A percentile compares a stretch with the other conserved stretches of the same genome.
These are phyloP conservation scores for Nymphalis polychloros DNA, from an alignment of 2,888 invertebrate genomes.

Conservation along the genomic window DNA sequence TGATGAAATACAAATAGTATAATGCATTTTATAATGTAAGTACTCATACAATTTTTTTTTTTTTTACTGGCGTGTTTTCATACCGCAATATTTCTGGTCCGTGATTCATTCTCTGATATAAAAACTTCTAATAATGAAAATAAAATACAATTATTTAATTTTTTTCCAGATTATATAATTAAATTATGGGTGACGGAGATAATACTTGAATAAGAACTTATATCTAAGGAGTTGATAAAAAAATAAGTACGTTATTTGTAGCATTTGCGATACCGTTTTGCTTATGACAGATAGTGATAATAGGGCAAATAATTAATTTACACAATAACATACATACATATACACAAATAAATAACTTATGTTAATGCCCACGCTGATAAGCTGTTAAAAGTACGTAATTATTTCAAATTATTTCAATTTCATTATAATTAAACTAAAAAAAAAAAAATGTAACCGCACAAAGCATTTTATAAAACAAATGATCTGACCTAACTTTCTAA, in stretches of 20 bases:
- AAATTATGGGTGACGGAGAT: not conserved
- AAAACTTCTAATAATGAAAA: too few species aligned
- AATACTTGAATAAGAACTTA: not conserved
- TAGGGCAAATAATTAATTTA: slow-evolving; percentile 26
- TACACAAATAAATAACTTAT: slow-evolving; percentile 14
- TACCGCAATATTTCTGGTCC: too few species aligned
- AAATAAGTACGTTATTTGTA: not conserved
- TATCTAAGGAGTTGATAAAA: slow-evolving; percentile 8
- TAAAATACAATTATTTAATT: too few species aligned
- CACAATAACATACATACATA: slow-evolving; percentile 7
- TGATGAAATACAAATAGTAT: too few species aligned
- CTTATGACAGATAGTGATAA: slow-evolving; percentile 8
- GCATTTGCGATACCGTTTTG: not conserved
- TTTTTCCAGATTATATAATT: too few species aligned
- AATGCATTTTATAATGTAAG: too few species aligned
- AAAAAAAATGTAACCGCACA: too few species aligned
- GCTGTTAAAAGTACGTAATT: not conserved
- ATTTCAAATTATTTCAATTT: too few species aligned
- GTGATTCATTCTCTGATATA: too few species aligned
- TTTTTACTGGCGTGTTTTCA: too few species aligned
- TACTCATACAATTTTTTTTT: too few species aligned
- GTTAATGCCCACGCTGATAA: slow-evolving; percentile 8
- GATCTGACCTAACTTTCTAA: slow-evolving; percentile 22
- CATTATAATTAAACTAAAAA: too few species aligned
- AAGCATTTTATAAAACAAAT: slow-evolving; percentile 1